Percentiles rank a stretch among this genome's conserved stretches.
These are phyloP conservation scores for Pteronura brasiliensis DNA, from an alignment of 2,113 vertebrate genomes.

Conservation along the genomic window DNA sequence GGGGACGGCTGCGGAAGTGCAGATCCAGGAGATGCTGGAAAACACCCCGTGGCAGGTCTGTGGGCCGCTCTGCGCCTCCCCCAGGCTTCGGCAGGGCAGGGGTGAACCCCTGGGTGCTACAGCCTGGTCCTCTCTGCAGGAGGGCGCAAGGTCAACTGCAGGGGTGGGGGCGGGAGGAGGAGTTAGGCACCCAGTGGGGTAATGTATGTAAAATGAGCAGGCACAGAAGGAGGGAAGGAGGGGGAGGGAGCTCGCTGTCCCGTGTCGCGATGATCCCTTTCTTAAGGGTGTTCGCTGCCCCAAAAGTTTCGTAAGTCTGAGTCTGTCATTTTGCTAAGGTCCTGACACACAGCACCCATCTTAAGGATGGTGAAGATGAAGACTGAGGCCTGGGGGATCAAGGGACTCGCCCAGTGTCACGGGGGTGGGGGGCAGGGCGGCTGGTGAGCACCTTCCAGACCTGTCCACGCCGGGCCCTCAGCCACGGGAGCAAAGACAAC, in stretches of 20 bases:
- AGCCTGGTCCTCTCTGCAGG: neutral
- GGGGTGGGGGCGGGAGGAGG: rapidly evolving
- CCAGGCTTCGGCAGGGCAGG: neutral
- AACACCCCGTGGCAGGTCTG: neutral
- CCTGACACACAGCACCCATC: neutral
- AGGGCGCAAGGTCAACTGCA: neutral
- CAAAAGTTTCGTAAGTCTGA: rapidly evolving
- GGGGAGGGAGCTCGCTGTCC: rapidly evolving
- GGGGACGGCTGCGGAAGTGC: neutral
- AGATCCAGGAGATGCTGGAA: neutral
- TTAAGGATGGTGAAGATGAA: neutral
- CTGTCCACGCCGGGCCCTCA: neutral
- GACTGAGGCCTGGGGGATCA: neutral
- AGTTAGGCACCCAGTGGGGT: no score
- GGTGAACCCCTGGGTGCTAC: neutral
- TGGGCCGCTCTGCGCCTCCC: neutral
- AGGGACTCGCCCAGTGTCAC: neutral
- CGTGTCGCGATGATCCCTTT: rapidly evolving
- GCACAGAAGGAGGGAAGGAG: no score
- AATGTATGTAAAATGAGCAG: rapidly evolving
- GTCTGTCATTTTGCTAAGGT: neutral
- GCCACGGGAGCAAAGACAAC: neutral
- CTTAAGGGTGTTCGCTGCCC: rapidly evolving
- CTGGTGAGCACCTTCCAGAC: neutral
- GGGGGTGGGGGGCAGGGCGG: neutral